Conservation (phyloP, 2,113 vertebrate species). For the western clawed frog (Xenopus tropicalis) region UCB_Xtro_10.0 CM004450.2:8552001-8552500, state of each 20-base stretch:
- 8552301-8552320: not conserved
- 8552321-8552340: too few species aligned
- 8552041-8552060: fast-evolving
- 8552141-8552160: slow-evolving; percentile 66
- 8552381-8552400: too few species aligned
- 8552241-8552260: slow-evolving; percentile 68
- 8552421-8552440: too few species aligned
- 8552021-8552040: too few species aligned
- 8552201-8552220: slow-evolving; percentile 69
- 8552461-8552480: too few species aligned
- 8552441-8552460: too few species aligned
- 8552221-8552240: slow-evolving; percentile 67
- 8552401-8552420: too few species aligned
- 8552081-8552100: slow-evolving; percentile 73
- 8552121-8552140: slow-evolving; percentile 65
- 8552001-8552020: too few species aligned
- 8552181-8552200: slow-evolving; percentile 70
- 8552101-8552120: slow-evolving; percentile 71
- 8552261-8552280: slow-evolving; percentile 75
- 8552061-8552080: slow-evolving; percentile 33
- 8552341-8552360: too few species aligned
- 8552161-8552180: slow-evolving; percentile 72
- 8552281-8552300: slow-evolving; percentile 61
- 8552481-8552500: too few species aligned
- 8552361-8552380: too few species aligned